Evolutionary conservation across 2,888 invertebrate genomes (phyloP).

Genomic region (Melanargia galathea): DNA sequence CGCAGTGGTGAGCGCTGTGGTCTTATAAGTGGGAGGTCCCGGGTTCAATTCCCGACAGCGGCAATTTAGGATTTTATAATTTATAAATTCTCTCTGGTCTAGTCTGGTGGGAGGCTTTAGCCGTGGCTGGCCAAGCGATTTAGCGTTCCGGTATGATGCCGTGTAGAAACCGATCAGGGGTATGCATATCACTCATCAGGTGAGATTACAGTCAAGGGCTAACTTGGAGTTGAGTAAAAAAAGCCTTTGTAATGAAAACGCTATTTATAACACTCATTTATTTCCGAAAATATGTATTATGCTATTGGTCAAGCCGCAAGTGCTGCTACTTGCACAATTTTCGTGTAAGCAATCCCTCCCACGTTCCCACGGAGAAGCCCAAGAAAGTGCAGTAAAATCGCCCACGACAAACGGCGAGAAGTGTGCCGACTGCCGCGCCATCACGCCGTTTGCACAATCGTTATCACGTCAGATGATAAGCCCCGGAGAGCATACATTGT

Average conservation of each 20-base stretch:
- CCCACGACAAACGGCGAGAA: constrained; percentile 30
- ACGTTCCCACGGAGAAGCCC: constrained; percentile 20
- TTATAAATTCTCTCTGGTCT: too few relatives aligned
- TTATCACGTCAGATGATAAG: constrained; percentile 47
- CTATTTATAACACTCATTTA: background rate
- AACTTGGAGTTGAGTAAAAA: too few relatives aligned
- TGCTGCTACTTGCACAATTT: constrained; percentile 13
- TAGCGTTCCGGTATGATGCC: too few relatives aligned
- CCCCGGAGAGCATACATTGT: constrained; percentile 45
- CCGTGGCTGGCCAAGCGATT: too few relatives aligned
- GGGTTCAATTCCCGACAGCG: too few relatives aligned
- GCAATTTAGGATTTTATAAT: too few relatives aligned
- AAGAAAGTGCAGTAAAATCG: constrained; percentile 31
- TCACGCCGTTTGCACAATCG: constrained; percentile 45
- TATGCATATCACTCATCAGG: too few relatives aligned
- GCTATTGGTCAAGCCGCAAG: constrained; percentile 8
- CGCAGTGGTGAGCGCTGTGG: too few relatives aligned
- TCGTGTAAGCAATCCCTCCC: constrained; percentile 14
- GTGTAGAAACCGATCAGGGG: too few relatives aligned
- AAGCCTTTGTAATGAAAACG: background rate
- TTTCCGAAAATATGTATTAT: background rate
- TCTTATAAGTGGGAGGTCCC: too few relatives aligned
- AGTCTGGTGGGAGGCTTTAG: too few relatives aligned
- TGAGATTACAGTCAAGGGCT: too few relatives aligned
- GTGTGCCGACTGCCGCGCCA: constrained; percentile 27